Percentiles rank a stretch among this genome's conserved stretches.
phyloP scores from a whole-genome alignment of 30 jellyfish, hydroid and myxozoan species.

The Hydra vulgaris region DNA sequence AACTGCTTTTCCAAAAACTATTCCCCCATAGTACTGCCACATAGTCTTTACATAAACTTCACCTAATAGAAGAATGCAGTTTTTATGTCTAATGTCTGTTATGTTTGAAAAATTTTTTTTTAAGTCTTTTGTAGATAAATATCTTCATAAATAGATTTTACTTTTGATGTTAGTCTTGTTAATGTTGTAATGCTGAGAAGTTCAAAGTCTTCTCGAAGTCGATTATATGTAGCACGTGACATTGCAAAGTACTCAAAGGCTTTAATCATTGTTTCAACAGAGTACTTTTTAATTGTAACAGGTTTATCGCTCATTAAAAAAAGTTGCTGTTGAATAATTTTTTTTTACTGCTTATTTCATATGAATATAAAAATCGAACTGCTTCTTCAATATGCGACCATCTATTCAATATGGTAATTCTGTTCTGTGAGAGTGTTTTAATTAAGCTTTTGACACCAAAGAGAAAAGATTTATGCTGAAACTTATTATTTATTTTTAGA shows the following conservation, averaged over 20 bases:
- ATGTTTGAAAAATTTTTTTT: slow-evolving; percentile 4
- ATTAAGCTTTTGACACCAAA: not conserved
- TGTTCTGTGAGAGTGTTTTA: not conserved
- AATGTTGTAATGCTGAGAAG: not conserved
- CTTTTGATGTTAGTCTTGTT: slow-evolving; percentile 3
- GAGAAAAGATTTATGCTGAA: not conserved
- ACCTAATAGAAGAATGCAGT: not conserved
- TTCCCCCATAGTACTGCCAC: not conserved
- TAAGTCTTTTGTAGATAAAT: not conserved
- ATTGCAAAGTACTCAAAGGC: not conserved
- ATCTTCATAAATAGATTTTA: not conserved
- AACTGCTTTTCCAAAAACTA: not conserved
- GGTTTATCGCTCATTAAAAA: not conserved
- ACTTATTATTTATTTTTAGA: not conserved
- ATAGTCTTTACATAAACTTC: not conserved
- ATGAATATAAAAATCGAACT: not conserved
- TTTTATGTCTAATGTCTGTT: not conserved
- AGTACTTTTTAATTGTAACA: not conserved
- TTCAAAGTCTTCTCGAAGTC: not conserved
- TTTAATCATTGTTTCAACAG: not conserved
- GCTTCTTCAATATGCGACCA: not conserved
- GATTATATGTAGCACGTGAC: not conserved
- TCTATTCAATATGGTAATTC: slow-evolving; percentile 3
- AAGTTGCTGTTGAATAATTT: not conserved
- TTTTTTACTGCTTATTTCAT: slow-evolving; percentile 1